Percentiles rank a stretch among this genome's conserved stretches.
Evolutionary conservation across 2,888 invertebrate genomes (phyloP).

Genomic region (Epinotia nisella): DNA sequence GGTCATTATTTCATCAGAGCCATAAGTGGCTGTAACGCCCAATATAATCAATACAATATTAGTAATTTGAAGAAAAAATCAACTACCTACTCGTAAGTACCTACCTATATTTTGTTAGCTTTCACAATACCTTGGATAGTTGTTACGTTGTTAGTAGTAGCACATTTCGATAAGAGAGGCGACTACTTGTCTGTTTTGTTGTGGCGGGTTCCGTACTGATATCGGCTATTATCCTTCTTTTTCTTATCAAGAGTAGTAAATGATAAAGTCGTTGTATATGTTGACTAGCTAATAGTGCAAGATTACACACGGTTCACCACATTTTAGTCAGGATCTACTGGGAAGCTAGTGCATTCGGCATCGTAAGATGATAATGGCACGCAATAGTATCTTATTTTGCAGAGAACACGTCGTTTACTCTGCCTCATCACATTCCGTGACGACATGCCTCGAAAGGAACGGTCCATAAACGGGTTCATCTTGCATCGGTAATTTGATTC

Average conservation of each 20-base stretch:
- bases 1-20: too few relatives aligned
- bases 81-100: too few relatives aligned
- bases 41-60: too few relatives aligned
- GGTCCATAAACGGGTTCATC: conserved; percentile 33
- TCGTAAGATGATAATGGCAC: neutral
- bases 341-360: neutral
- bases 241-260: neutral
- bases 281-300: too few relatives aligned
- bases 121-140: too few relatives aligned
- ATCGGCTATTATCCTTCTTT: neutral
- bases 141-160: neutral
- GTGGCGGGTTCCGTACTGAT: neutral
- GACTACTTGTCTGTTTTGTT: neutral
- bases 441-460: conserved; percentile 36
- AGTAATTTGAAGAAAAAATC: too few relatives aligned
- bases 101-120: too few relatives aligned
- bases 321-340: neutral
- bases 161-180: neutral
- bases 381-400: neutral
- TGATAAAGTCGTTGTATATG: neutral
- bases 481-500: conserved; percentile 30
- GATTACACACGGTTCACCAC: neutral
- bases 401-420: conserved; percentile 21
- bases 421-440: conserved; percentile 15
- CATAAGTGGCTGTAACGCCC: too few relatives aligned